Evolutionary conservation across 1,140 invertebrate species (phyloP), one percentile per base, ranked within the genome.

Genomic region (Cherax destructor): DNA sequence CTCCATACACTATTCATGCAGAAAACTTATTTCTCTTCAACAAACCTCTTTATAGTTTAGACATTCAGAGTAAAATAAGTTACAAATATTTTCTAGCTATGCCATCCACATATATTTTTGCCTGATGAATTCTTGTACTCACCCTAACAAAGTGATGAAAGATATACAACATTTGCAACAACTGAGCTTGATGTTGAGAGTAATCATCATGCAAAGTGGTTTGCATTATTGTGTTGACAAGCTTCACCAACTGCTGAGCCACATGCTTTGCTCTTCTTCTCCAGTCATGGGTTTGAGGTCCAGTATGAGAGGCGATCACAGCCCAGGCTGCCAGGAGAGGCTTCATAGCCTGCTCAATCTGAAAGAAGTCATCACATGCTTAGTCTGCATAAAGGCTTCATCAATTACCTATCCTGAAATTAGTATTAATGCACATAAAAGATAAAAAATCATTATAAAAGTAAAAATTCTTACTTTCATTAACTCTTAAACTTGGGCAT

Each of bases 311-410:
- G 16, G 56, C 56, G 21, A 81, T 83, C 7, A 88, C n/a, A 41
- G 69, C 49, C 87, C 87, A 88, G n/a, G 87, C 87, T 24, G 78
- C 87, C 65, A 88, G 16, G 47, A 88, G 79, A 81, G 78, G 87
- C 11, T 88, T 81, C 79, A 88, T 74, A 7, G 69, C 79, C 18
- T 81, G 47, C 49, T 74, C 79, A 52, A 88, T 88, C 79, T 72
- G 87, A 10, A 74, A 11, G 4, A 59, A 83, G 59, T 1, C 1
- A 83, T 83, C 3, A 30, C 56, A 24, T 65, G 52, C 7, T 13
- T 10, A 83, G 56, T 41, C 52, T 56, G 30, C 13, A 56, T 56
- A 56, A 13, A 56, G 6, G 9, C 1, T 56, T 56, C 9, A 56
- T 13, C 13, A 56, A 41, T 41, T 41, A 41, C 30, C 30, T 2